Evolutionary conservation across 2,888 invertebrate species (phyloP), one percentile per base, ranked within the genome.

Genomic region (Polyploca ridens): DNA sequence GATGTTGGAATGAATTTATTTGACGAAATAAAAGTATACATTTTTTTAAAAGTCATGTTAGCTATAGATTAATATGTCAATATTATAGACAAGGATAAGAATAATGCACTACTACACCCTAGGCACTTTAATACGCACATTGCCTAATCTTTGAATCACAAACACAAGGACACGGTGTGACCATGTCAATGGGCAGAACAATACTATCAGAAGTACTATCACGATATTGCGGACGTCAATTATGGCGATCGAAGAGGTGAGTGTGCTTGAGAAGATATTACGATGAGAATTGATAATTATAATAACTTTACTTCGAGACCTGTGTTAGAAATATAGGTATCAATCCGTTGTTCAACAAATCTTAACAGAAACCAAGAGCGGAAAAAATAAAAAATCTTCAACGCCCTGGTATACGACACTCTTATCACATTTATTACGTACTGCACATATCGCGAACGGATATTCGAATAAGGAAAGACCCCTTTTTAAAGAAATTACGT

Each of bases 401-500:
- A 7, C 54, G 19, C 16, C 19, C 19, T 7, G 16, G 54, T 54
- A 54, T 54, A 19, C 54, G 54, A 54, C 16, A 19, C 54, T 54
- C 54, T 71, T 72, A 72, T 70, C 69, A 65, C 65, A 60, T 66
- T 71, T 62, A 62, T 63, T 64, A 62, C 68, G 64, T 69, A 72
- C 69, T 68, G 70, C 72, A 71, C 70, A 71, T 67, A 71, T 71
- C 68, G 63, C 62, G 19, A 64, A 60, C 62, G 68, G 65, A 69
- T 67, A 71, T 68, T 67, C 68, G 63, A 65, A 41, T 41, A 64
- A 65, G 66, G 70, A 70, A 72, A 69, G 62, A 64, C 62, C 44
- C 62, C 44, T 68, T 66, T 73, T 70, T 68, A 63, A 64, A 70
- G 66, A 66, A 71, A 71, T 74, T 71, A 72, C 73, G 63, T 68